Conservation (phyloP, 2,888 invertebrate species). For the Andrena trimmerana region DNA sequence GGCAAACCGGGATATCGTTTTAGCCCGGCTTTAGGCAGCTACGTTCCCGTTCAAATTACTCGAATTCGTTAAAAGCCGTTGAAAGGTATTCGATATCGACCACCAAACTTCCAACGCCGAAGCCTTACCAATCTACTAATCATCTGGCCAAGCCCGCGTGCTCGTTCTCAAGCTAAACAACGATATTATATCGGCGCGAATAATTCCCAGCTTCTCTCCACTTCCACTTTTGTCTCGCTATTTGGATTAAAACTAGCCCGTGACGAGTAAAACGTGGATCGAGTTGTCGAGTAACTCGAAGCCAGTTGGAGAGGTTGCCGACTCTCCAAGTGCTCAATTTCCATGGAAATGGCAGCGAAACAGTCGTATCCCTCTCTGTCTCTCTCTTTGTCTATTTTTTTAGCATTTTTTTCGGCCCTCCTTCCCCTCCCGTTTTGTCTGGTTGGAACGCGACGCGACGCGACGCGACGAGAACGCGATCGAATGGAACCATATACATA, state of each 20-base stretch:
- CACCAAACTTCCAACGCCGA: not conserved
- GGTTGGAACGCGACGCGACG: conserved; percentile 19
- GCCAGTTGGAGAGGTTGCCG: conserved; percentile 52
- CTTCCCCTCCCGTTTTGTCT: conserved; percentile 2
- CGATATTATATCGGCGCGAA: conserved; percentile 10
- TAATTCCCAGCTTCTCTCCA: not conserved
- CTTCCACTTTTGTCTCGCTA: not conserved
- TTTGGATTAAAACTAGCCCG: conserved; percentile 31
- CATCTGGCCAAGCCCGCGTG: not conserved
- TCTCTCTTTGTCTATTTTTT: conserved; percentile 3
- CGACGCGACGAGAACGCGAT: conserved; percentile 45
- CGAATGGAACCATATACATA: conserved; percentile 50
- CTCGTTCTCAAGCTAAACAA: not conserved
- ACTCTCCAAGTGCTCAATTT: conserved; percentile 69
- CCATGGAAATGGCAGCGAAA: conserved; percentile 69
- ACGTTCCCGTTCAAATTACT: conserved; percentile 2
- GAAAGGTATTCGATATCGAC: conserved; percentile 29
- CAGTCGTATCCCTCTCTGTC: conserved; percentile 26
- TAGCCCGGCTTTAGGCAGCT: conserved; percentile 3
- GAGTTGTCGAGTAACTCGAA: conserved; percentile 64
- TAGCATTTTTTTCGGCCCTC: not conserved
- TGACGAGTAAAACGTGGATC: conserved; percentile 55
- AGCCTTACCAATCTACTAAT: not conserved
- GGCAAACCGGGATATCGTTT: not conserved
- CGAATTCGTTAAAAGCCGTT: conserved; percentile 20